Evolutionary conservation across 1,140 invertebrate species (phyloP).

Genomic region (Zaprionus camerounensis): DNA sequence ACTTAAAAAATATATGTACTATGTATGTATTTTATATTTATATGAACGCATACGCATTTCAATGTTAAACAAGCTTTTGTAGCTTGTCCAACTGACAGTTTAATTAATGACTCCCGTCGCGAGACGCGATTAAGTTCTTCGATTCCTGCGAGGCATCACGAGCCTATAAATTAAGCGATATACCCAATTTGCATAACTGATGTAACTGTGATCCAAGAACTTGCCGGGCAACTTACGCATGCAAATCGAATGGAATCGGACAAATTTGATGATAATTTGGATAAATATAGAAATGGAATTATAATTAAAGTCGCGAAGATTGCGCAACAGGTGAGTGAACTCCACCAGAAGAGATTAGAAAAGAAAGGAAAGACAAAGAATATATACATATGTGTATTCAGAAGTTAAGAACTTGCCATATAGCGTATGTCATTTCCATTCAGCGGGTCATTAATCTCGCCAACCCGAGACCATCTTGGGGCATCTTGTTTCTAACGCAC

Average conservation of each 20-base stretch:
- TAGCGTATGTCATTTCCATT: not conserved
- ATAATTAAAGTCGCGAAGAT: conserved; percentile 6
- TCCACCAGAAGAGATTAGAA: not conserved
- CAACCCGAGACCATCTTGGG: conserved; percentile 9
- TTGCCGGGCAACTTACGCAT: conserved; percentile 15
- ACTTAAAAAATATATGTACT: too few relatives aligned
- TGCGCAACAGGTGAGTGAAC: conserved; percentile 43
- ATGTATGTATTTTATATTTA: not conserved
- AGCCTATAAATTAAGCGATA: conserved; percentile 28
- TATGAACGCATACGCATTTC: conserved; percentile 20
- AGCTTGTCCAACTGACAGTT: conserved; percentile 10
- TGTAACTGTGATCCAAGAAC: conserved; percentile 39
- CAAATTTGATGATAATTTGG: conserved; percentile 15
- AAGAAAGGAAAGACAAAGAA: conserved; percentile 6
- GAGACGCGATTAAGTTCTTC: conserved; percentile 7
- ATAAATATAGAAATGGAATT: conserved; percentile 14
- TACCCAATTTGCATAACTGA: conserved; percentile 35
- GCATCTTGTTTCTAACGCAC: conserved; percentile 32
- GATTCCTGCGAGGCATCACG: conserved; percentile 7
- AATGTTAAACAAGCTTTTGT: conserved; percentile 32
- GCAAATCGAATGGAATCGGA: conserved; percentile 26
- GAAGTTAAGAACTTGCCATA: not conserved
- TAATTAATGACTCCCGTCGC: conserved; percentile 32
- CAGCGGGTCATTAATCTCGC: conserved; percentile 40
- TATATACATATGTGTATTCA: not conserved